These are phyloP conservation scores for Sinohyriopsis cumingii DNA, from an alignment of 2,888 invertebrate genomes.

Conservation along the genomic window DNA sequence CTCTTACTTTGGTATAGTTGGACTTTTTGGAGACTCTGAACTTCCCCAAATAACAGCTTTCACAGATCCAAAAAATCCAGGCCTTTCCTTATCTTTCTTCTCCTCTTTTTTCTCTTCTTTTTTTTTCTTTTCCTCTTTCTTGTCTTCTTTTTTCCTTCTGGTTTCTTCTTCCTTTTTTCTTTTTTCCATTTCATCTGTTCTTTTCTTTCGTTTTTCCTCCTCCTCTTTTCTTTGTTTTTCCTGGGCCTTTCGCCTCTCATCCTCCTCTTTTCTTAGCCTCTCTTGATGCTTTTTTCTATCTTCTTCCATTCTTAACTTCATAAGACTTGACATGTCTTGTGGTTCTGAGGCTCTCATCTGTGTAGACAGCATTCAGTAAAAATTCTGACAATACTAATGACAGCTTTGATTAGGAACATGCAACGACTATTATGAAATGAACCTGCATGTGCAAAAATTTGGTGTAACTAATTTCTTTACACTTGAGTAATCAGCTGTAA, in stretches of 20 bases:
- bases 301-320: background rate
- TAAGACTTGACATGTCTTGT: background rate
- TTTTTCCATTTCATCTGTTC: background rate
- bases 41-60: constrained; percentile 7
- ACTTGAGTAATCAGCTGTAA: no score
- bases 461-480: no score
- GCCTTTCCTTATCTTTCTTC: background rate
- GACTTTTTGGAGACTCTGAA: background rate
- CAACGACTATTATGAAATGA: no score
- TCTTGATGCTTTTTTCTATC: background rate
- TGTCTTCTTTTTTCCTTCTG: background rate
- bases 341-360: background rate
- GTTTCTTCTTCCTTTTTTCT: background rate
- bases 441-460: no score
- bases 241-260: background rate
- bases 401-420: no score
- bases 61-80: constrained; percentile 1
- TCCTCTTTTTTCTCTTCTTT: constrained; percentile 5
- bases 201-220: background rate
- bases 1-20: no score
- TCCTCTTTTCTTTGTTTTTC: constrained; percentile 1
- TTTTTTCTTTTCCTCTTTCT: no score
- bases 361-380: no score
- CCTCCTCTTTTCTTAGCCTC: background rate
- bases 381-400: no score